Evolutionary conservation across 2,113 vertebrate species (phyloP).

Genomic region (Daubentonia madagascariensis): DNA sequence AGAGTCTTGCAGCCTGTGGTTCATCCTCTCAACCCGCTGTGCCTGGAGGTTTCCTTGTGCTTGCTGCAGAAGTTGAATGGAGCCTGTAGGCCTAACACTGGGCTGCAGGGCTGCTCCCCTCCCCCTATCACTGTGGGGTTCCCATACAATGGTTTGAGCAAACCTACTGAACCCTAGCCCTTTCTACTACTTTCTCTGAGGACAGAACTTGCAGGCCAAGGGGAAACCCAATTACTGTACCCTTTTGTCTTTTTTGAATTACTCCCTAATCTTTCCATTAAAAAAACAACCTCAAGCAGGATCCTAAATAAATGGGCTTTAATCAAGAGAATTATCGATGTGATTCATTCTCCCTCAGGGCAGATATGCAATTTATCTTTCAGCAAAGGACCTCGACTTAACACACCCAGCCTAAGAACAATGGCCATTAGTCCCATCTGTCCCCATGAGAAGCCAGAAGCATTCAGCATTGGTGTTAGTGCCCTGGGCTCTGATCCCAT

Average conservation of each 20-base stretch:
- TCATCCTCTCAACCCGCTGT: not conserved
- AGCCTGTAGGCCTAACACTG: not conserved
- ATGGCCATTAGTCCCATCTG: slow-evolving; percentile 39
- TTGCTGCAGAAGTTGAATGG: not conserved
- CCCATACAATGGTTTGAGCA: not conserved
- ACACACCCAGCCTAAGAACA: slow-evolving; percentile 23
- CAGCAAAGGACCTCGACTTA: slow-evolving; percentile 52
- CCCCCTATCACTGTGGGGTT: no score
- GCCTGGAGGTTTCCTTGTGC: not conserved
- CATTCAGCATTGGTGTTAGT: not conserved
- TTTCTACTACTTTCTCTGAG: slow-evolving; percentile 1
- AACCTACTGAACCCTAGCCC: not conserved
- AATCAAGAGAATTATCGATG: slow-evolving; percentile 50
- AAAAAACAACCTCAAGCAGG: slow-evolving; percentile 23
- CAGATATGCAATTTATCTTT: slow-evolving; percentile 59
- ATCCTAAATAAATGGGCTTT: slow-evolving; percentile 65
- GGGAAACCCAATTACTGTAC: not conserved
- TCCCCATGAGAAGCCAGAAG: not conserved
- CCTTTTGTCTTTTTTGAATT: slow-evolving; percentile 37
- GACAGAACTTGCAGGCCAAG: not conserved
- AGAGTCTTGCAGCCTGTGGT: not conserved
- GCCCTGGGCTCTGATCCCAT: slow-evolving; percentile 57
- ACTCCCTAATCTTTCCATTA: slow-evolving; percentile 44
- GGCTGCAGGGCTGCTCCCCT: not conserved
- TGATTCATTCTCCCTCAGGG: slow-evolving; percentile 56